Percentiles rank a stretch among this genome's conserved stretches.
Conservation (phyloP, 2,888 invertebrate genomes). For the Busseola fusca region DNA sequence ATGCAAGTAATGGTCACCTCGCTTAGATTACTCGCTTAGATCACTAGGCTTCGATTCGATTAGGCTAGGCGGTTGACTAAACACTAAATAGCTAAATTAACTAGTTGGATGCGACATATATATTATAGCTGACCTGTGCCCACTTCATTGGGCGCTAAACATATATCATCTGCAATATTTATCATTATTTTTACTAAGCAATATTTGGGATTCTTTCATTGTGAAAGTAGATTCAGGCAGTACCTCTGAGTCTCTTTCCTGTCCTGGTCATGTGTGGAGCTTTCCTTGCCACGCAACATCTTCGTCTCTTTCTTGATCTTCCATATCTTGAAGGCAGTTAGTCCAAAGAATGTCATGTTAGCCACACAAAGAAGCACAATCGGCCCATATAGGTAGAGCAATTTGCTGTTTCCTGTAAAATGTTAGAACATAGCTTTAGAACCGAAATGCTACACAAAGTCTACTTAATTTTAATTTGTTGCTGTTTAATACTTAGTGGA, state of each 20-base stretch:
- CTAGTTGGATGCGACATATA: too few relatives aligned
- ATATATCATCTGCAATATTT: not conserved
- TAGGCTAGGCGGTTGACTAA: too few relatives aligned
- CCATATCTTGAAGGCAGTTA: slow-evolving; percentile 80
- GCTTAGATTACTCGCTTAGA: too few relatives aligned
- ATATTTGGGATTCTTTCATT: not conserved
- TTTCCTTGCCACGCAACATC: slow-evolving; percentile 79
- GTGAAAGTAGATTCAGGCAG: not conserved
- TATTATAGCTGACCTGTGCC: too few relatives aligned
- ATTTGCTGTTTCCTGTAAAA: slow-evolving; percentile 76
- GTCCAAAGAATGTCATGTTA: slow-evolving; percentile 79
- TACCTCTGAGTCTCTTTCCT: slow-evolving; percentile 82
- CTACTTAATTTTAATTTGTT: not conserved
- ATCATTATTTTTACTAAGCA: not conserved
- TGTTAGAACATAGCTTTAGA: slow-evolving; percentile 1
- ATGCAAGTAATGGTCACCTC: too few relatives aligned
- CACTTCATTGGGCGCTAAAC: too few relatives aligned
- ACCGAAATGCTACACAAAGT: not conserved
- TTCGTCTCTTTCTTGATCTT: slow-evolving; percentile 80
- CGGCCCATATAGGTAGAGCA: slow-evolving; percentile 82
- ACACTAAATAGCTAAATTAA: too few relatives aligned
- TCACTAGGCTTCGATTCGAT: too few relatives aligned
- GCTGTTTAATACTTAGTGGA: not conserved
- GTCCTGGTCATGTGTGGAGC: slow-evolving; percentile 77
- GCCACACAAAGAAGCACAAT: slow-evolving; percentile 78